Evolutionary conservation across 2,113 vertebrate species (phyloP).

Genomic region (Thermophis baileyi): DNA sequence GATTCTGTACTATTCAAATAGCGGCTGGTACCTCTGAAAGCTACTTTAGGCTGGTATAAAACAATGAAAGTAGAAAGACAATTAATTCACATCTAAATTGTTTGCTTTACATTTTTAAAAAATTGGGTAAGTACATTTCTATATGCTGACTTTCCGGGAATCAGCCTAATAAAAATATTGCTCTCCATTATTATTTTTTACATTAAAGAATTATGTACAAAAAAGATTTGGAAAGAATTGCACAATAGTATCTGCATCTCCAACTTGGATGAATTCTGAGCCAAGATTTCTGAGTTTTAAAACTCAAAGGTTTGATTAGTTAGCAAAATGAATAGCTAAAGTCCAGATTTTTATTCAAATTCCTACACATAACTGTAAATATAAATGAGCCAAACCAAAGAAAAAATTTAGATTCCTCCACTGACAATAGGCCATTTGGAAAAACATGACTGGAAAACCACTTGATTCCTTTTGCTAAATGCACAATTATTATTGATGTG

Average conservation of each 20-base stretch:
- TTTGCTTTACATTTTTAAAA: neutral
- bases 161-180: neutral
- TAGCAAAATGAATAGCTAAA: neutral
- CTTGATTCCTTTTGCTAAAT: neutral
- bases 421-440: too few relatives aligned
- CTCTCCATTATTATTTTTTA: too few relatives aligned
- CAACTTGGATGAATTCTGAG: neutral
- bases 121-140: neutral
- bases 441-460: neutral
- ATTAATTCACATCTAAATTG: neutral
- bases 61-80: neutral
- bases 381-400: neutral
- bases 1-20: slow-evolving; percentile 57
- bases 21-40: slow-evolving; percentile 51
- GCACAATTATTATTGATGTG: neutral
- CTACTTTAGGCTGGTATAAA: slow-evolving; percentile 55
- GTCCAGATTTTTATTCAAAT: neutral
- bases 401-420: neutral
- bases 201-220: neutral
- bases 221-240: too few relatives aligned
- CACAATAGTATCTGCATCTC: neutral
- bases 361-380: neutral
- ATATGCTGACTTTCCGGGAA: neutral
- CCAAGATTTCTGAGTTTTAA: neutral
- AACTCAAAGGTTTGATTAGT: neutral